Evolutionary conservation across 2,888 invertebrate species (phyloP).

Genomic region (Drepanosiphum platanoidis): DNA sequence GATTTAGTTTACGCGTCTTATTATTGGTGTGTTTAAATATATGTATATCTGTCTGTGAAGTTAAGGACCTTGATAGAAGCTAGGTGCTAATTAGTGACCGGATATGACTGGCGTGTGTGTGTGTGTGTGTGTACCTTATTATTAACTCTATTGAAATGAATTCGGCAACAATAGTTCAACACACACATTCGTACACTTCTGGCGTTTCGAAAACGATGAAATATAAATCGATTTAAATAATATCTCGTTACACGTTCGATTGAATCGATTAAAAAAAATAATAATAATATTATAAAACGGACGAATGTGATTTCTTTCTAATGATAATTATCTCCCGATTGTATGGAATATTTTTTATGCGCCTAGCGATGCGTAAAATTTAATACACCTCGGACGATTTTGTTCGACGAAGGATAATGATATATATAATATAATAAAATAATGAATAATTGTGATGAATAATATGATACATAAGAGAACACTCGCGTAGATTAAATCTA

Average conservation of each 20-base stretch:
- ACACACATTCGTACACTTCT: too few species aligned
- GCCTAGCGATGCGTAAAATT: neutral
- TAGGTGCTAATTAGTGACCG: constrained; percentile 29
- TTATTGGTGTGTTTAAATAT: neutral
- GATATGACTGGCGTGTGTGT: constrained; percentile 24
- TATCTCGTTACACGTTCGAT: neutral
- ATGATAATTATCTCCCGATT: neutral
- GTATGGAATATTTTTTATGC: neutral
- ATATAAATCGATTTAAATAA: neutral
- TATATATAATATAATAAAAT: neutral
- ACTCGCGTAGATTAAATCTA: constrained; percentile 3
- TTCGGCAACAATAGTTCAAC: constrained; percentile 3
- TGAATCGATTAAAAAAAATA: neutral
- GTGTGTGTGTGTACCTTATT: neutral
- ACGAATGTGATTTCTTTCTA: neutral
- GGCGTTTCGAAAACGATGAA: neutral
- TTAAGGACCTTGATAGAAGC: constrained; percentile 1
- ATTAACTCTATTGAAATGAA: constrained; percentile 22
- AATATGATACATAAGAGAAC: neutral
- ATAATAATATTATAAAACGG: neutral
- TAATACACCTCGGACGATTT: neutral
- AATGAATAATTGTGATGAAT: neutral
- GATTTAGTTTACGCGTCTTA: neutral
- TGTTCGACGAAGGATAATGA: neutral
- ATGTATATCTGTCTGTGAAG: neutral